Conservation (phyloP, 2,888 invertebrate genomes). For the Amaurobius ferox region DNA sequence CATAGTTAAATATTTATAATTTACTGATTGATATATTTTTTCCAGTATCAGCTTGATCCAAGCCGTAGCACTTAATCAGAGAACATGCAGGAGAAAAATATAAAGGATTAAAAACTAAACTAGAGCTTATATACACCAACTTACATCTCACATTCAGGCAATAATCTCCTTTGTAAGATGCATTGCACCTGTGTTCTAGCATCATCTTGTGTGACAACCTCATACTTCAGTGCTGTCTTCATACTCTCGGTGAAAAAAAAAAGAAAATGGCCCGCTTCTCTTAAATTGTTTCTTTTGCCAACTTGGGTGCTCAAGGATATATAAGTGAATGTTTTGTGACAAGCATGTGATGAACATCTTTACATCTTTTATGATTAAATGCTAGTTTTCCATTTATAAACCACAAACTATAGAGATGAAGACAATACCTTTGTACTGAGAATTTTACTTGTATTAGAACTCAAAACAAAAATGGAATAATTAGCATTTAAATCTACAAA, state of each 20-base stretch:
- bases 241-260: neutral
- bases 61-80: slow-evolving; percentile 71
- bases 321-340: slow-evolving; percentile 24
- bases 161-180: slow-evolving; percentile 71
- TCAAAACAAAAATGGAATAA: slow-evolving; percentile 19
- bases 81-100: slow-evolving; percentile 67
- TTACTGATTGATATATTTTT: neutral
- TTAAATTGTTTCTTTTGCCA: slow-evolving; percentile 32
- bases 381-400: slow-evolving; percentile 51
- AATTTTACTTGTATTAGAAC: neutral
- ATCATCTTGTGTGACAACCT: slow-evolving; percentile 61
- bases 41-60: slow-evolving; percentile 67
- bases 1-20: no score
- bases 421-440: neutral
- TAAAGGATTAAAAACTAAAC: slow-evolving; percentile 37
- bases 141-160: slow-evolving; percentile 70
- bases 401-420: neutral
- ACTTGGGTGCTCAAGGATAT: slow-evolving; percentile 58
- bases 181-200: slow-evolving; percentile 65
- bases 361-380: slow-evolving; percentile 4
- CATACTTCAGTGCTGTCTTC: slow-evolving; percentile 50
- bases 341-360: no score
- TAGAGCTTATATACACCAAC: slow-evolving; percentile 71
- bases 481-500: slow-evolving; percentile 20
- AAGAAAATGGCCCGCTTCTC: slow-evolving; percentile 40